Conservation (phyloP, 2,888 invertebrate species). For the Chymomyza amoena region DNA sequence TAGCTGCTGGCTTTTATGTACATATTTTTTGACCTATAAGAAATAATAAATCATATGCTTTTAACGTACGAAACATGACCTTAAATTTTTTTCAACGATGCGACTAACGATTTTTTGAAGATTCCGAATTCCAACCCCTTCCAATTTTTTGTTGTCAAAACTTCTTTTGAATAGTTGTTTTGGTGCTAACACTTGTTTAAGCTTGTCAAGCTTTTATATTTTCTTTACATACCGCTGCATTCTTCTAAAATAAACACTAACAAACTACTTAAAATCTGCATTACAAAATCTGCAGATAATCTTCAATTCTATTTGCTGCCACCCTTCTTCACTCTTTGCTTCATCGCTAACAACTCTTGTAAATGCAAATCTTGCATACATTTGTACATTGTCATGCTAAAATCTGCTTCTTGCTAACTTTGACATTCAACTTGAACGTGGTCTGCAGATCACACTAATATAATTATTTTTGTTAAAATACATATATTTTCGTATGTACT, state of each 20-base stretch:
- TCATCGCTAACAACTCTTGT: neutral
- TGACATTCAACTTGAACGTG: slow-evolving; percentile 14
- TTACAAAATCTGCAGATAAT: neutral
- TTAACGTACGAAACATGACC: no score
- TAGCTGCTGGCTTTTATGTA: no score
- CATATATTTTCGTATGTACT: neutral
- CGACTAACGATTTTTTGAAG: no score
- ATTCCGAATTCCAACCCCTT: neutral
- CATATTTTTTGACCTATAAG: no score
- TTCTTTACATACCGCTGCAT: slow-evolving; percentile 21
- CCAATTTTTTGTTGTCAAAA: no score
- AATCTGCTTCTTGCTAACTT: slow-evolving; percentile 3
- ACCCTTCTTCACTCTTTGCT: no score
- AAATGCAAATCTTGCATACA: neutral
- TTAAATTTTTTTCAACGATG: no score
- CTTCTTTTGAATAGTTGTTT: neutral
- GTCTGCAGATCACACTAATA: neutral
- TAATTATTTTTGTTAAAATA: neutral
- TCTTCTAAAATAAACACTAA: slow-evolving; percentile 37
- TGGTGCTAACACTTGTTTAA: slow-evolving; percentile 12
- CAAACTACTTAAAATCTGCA: neutral
- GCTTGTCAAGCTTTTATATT: slow-evolving; percentile 42
- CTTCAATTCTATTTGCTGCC: no score
- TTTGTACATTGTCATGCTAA: neutral
- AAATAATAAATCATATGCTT: no score